Percentiles rank a stretch among this genome's conserved stretches.
These are phyloP conservation scores for Cyprinus carpio DNA, from an alignment of 2,113 vertebrate genomes.

Conservation along the genomic window DNA sequence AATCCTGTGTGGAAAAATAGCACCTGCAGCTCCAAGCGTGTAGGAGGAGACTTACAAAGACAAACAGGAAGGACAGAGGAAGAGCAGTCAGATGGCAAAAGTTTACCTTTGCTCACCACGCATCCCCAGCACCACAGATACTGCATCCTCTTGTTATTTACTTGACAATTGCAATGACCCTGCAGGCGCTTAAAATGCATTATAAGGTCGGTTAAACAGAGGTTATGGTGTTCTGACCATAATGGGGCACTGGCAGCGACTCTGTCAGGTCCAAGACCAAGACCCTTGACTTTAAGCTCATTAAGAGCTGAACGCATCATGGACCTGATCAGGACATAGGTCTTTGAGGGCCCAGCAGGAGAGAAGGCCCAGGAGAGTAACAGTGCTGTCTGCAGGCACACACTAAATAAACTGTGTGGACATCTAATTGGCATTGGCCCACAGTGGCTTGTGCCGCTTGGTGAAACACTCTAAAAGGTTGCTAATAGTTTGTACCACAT, in stretches of 20 bases:
- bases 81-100: constrained; percentile 8
- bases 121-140: background rate
- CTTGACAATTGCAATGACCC: constrained; percentile 10
- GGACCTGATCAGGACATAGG: background rate
- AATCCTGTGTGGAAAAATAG: constrained; percentile 17
- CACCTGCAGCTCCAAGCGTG: constrained; percentile 6
- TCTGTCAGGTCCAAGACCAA: background rate
- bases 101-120: background rate
- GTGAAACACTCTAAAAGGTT: background rate
- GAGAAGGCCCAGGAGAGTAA: background rate
- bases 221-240: background rate
- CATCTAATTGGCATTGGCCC: background rate
- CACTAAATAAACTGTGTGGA: constrained; percentile 28
- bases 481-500: background rate
- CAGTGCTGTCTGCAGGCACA: background rate
- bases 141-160: background rate
- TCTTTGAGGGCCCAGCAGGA: background rate
- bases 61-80: constrained; percentile 6
- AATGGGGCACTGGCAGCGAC: no score
- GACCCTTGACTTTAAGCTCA: constrained; percentile 24
- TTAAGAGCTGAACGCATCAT: background rate
- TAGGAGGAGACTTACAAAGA: background rate
- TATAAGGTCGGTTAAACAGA: constrained; percentile 5
- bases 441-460: background rate
- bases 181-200: background rate